A percentile compares a stretch with the other conserved stretches of the same genome.
Evolutionary conservation across 2,113 vertebrate species (phyloP).

Genomic region (Epinephelus fuscoguttatus): DNA sequence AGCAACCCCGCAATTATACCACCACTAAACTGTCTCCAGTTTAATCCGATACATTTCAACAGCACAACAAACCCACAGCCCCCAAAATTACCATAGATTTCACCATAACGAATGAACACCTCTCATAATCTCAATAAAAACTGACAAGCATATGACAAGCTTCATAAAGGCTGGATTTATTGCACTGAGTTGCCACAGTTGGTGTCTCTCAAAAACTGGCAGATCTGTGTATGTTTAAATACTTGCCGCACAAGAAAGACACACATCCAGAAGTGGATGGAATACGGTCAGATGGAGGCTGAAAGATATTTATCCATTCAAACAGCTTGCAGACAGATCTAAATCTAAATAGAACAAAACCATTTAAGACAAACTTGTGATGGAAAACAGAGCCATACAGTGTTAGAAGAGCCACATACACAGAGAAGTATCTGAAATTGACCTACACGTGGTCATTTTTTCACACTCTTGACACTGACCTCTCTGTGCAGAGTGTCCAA

Average conservation of each 20-base stretch:
- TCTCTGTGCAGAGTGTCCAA: neutral
- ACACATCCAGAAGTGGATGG: neutral
- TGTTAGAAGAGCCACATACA: neutral
- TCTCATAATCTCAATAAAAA: constrained; percentile 24
- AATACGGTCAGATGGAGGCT: neutral
- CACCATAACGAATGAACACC: neutral
- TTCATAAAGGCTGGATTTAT: constrained; percentile 1
- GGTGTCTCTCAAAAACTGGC: neutral
- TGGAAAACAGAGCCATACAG: neutral
- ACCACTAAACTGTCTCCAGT: neutral
- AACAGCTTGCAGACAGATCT: neutral
- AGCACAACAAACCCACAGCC: constrained; percentile 14
- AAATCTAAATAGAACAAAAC: neutral
- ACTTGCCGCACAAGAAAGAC: neutral
- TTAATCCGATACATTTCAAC: neutral
- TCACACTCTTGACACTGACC: neutral
- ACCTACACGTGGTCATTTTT: neutral
- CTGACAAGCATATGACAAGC: constrained; percentile 21
- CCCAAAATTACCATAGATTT: constrained; percentile 4
- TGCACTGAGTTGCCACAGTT: neutral
- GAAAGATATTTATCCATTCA: neutral
- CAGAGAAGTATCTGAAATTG: neutral
- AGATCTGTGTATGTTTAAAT: neutral
- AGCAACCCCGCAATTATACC: neutral
- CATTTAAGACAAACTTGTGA: neutral